Conservation (phyloP, 2,113 vertebrate genomes). For the Pyrgilauda ruficollis region DNA sequence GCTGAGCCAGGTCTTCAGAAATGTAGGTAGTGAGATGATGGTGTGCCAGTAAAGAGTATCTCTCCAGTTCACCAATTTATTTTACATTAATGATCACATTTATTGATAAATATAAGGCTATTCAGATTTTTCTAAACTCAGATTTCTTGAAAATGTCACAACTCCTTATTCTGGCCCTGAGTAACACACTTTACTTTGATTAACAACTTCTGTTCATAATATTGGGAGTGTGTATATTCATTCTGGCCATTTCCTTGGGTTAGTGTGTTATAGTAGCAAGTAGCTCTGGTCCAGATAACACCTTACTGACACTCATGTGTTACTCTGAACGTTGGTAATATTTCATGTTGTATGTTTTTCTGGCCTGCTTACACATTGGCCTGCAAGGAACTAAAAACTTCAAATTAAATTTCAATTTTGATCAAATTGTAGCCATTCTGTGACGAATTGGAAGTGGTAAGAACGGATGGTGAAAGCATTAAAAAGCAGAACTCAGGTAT, state of each 20-base stretch:
- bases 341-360: not conserved
- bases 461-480: not conserved
- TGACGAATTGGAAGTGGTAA: not conserved
- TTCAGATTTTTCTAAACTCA: not conserved
- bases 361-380: not conserved
- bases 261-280: not conserved
- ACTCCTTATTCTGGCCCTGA: not conserved
- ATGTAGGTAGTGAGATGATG: not conserved
- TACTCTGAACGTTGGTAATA: not conserved
- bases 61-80: not conserved
- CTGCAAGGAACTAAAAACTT: not conserved
- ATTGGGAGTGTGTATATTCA: not conserved
- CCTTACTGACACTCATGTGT: not conserved
- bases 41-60: not conserved
- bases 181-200: not conserved
- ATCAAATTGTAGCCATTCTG: not conserved
- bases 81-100: not conserved
- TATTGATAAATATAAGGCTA: not conserved
- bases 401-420: not conserved
- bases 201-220: not conserved
- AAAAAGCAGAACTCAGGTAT: not conserved
- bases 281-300: not conserved
- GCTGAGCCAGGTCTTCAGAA: not conserved
- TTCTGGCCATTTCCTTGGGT: not conserved
- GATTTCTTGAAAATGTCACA: not conserved